Evolutionary conservation across 2,797 vertebrate species (phyloP).

Genomic region (Myotis vivesi): DNA sequence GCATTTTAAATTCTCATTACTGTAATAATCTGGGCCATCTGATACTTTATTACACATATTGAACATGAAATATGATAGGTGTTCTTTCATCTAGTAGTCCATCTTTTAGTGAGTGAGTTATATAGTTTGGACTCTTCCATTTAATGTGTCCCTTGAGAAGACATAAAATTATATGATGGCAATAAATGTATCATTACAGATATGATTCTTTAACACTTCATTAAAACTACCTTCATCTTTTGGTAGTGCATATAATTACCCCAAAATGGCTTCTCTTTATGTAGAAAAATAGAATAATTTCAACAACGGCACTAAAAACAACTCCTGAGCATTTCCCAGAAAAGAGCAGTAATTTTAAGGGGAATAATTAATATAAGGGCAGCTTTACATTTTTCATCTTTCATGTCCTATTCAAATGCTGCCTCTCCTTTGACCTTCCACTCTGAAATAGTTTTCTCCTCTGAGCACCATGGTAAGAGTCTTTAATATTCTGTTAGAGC

Average conservation of each 20-base stretch:
- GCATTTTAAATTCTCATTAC: not conserved
- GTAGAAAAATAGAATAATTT: not conserved
- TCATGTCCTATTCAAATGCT: not conserved
- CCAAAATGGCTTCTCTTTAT: not conserved
- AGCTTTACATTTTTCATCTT: not conserved
- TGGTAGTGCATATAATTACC: not conserved
- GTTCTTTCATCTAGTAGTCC: not conserved
- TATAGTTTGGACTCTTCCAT: not conserved
- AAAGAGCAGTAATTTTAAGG: not conserved
- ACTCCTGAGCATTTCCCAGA: not conserved
- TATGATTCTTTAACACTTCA: not conserved
- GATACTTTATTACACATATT: not conserved
- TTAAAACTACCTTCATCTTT: not conserved
- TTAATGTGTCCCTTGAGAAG: not conserved
- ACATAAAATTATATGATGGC: not conserved
- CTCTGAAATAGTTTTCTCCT: not conserved
- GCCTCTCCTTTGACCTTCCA: not conserved
- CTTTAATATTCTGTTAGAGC: not conserved
- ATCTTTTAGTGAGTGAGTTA: not conserved
- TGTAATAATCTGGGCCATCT: not conserved
- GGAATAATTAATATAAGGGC: not conserved
- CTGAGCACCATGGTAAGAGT: not conserved
- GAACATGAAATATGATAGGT: not conserved
- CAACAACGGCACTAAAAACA: not conserved
- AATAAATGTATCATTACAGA: not conserved